Conservation (phyloP, 1,140 invertebrate species). For the Apis dorsata region DNA sequence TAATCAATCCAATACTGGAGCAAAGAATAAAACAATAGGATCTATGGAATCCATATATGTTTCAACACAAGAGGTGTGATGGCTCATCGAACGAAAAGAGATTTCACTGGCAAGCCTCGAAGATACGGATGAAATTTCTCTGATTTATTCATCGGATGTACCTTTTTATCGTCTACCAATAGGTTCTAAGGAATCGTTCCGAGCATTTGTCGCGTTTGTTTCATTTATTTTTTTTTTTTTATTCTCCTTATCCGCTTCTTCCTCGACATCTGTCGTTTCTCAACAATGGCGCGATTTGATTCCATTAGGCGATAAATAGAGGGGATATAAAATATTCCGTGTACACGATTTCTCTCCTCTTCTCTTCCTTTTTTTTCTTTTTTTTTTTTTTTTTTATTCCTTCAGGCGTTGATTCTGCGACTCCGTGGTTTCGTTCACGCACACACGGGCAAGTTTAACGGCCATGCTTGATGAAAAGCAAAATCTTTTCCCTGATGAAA, state of each 20-base stretch:
- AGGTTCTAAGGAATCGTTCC: constrained; percentile 57
- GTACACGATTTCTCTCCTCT: constrained; percentile 24
- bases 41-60: neutral
- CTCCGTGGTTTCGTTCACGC: too few relatives aligned
- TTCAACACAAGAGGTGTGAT: neutral
- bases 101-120: neutral
- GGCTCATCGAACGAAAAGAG: neutral
- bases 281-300: constrained; percentile 23
- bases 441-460: neutral
- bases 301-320: constrained; percentile 63
- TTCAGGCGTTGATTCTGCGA: neutral
- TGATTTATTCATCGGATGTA: constrained; percentile 56
- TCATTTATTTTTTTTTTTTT: neutral
- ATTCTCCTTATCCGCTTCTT: constrained; percentile 17
- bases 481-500: neutral
- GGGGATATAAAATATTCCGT: constrained; percentile 55
- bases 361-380: neutral
- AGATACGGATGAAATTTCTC: neutral
- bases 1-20: too few relatives aligned
- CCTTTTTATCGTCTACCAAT: constrained; percentile 46
- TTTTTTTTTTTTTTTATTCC: neutral
- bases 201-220: constrained; percentile 52
- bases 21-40: neutral
- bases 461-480: neutral
- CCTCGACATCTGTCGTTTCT: neutral